Conservation (phyloP, 2,888 invertebrate species). For the Coenonympha arcania region DNA sequence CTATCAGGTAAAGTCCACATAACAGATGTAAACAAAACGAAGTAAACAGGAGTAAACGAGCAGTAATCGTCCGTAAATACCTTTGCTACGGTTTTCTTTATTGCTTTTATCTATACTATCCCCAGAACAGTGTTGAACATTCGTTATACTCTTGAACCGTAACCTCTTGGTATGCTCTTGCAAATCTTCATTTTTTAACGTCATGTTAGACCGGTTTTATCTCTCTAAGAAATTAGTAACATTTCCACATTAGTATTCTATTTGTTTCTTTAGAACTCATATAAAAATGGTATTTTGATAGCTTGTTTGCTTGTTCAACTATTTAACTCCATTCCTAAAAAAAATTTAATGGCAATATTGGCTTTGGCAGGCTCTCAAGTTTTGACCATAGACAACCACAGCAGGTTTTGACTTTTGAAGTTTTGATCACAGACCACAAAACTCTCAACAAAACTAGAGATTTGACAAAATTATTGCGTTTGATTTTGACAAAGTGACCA, state of each 20-base stretch:
- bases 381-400: no score
- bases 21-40: neutral
- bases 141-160: conserved; percentile 58
- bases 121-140: conserved; percentile 49
- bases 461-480: no score
- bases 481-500: no score
- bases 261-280: conserved; percentile 4
- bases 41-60: neutral
- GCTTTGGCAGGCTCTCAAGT: no score
- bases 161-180: conserved; percentile 64
- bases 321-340: no score
- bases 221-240: conserved; percentile 19
- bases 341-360: no score
- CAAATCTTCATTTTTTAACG: conserved; percentile 55
- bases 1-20: neutral
- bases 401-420: no score
- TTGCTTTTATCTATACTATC: conserved; percentile 51
- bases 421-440: no score
- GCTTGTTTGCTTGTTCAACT: no score
- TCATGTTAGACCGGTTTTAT: conserved; percentile 36
- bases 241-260: conserved; percentile 15
- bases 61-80: conserved; percentile 30
- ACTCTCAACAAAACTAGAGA: no score
- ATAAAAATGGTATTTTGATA: neutral
- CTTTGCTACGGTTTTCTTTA: conserved; percentile 54